Conservation (phyloP, 2,888 invertebrate genomes). For the Drosophila anomalata region DNA sequence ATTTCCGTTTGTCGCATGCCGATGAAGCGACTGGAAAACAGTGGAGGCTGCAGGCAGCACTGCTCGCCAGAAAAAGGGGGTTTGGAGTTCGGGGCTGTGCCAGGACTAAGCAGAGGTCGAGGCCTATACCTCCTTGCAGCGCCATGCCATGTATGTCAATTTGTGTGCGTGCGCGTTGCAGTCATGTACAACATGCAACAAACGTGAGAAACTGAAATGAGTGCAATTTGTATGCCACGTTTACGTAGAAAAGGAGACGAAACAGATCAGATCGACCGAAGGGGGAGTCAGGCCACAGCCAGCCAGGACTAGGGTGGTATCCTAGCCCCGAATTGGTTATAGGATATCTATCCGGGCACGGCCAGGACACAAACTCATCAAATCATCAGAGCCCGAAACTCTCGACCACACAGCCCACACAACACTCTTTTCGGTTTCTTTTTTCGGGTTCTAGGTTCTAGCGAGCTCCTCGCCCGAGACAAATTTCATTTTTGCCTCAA, state of each 20-base stretch:
- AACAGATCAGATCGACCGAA: slow-evolving; percentile 6
- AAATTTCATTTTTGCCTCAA: slow-evolving; percentile 70
- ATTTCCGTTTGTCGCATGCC: slow-evolving; percentile 79
- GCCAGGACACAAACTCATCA: slow-evolving; percentile 23
- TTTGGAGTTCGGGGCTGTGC: neutral
- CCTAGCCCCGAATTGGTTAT: slow-evolving; percentile 27
- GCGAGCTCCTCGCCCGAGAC: slow-evolving; percentile 35
- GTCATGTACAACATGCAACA: slow-evolving; percentile 75
- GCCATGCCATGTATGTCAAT: slow-evolving; percentile 39
- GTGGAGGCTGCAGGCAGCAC: slow-evolving; percentile 3
- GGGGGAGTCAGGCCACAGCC: no score
- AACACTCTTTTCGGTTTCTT: slow-evolving; percentile 16
- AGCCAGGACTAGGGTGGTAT: neutral
- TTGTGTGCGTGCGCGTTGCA: slow-evolving; percentile 74
- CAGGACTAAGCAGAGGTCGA: slow-evolving; percentile 53
- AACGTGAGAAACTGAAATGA: slow-evolving; percentile 81
- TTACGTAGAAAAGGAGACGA: slow-evolving; percentile 48
- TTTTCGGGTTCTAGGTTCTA: slow-evolving; percentile 25
- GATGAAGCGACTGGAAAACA: slow-evolving; percentile 51
- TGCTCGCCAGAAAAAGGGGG: neutral
- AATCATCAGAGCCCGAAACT: slow-evolving; percentile 17
- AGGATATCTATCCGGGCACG: neutral
- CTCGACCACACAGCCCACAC: slow-evolving; percentile 18
- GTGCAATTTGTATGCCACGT: slow-evolving; percentile 79
- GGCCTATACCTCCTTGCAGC: slow-evolving; percentile 48